These are phyloP conservation scores for Trachythela sp. DNA, from an alignment of 64 coral and sea anemone genomes.

Conservation along the genomic window DNA sequence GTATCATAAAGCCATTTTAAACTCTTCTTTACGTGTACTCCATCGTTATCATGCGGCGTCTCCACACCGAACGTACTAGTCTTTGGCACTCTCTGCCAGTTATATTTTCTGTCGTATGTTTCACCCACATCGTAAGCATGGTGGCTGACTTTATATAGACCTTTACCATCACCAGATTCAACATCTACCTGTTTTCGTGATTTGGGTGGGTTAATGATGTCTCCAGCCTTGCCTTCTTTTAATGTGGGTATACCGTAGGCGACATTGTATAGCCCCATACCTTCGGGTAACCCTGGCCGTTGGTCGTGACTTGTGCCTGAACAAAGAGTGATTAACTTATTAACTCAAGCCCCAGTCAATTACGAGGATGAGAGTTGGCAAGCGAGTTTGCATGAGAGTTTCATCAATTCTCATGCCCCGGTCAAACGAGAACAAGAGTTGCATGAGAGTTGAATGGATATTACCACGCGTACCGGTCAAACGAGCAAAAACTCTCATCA, in stretches of 20 bases:
- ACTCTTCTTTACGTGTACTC: constrained; percentile 74
- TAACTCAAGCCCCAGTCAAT: too few relatives aligned
- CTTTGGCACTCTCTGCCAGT: constrained; percentile 78
- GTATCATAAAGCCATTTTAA: constrained; percentile 96
- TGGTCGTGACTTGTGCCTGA: constrained; percentile 71
- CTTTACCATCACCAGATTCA: constrained; percentile 72
- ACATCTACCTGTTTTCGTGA: constrained; percentile 58
- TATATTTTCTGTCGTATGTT: constrained; percentile 85
- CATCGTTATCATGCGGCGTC: constrained; percentile 96
- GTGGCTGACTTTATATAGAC: constrained; percentile 90
- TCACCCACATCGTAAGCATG: constrained; percentile 95
- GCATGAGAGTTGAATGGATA: too few relatives aligned
- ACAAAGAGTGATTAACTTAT: not conserved
- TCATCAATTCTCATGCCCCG: too few relatives aligned
- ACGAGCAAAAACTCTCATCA: too few relatives aligned
- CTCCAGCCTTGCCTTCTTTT: constrained; percentile 82
- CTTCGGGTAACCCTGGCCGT: constrained; percentile 60
- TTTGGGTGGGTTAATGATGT: constrained; percentile 86
- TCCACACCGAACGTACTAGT: constrained; percentile 87
- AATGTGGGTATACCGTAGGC: constrained; percentile 66
- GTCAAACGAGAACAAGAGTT: too few relatives aligned
- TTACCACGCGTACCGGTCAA: too few relatives aligned
- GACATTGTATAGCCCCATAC: constrained; percentile 66
- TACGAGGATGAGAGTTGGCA: too few relatives aligned
- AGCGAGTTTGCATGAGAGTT: too few relatives aligned